Percentiles rank a stretch among this genome's conserved stretches.
These are phyloP conservation scores for Melanerpes formicivorus DNA, from an alignment of 2,113 vertebrate species.

Conservation along the genomic window DNA sequence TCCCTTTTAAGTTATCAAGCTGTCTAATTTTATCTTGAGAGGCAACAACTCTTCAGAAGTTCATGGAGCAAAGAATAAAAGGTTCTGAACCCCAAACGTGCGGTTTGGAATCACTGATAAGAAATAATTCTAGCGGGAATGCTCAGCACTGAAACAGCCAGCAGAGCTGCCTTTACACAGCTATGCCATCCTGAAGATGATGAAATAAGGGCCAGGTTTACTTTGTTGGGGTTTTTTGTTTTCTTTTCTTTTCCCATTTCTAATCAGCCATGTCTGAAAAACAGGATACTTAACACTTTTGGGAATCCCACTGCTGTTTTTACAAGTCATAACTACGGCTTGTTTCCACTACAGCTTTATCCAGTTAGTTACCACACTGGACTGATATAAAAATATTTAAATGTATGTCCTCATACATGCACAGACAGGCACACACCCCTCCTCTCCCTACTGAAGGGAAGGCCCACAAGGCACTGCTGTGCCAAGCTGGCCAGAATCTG, in stretches of 20 bases:
- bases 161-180: background rate
- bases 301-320: constrained; percentile 36
- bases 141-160: background rate
- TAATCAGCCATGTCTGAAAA: constrained; percentile 28
- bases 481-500: background rate
- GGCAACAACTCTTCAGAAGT: background rate
- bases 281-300: constrained; percentile 36
- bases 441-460: background rate
- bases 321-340: background rate
- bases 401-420: background rate
- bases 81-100: background rate
- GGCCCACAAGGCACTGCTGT: background rate
- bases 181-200: background rate
- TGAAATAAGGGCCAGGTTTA: background rate
- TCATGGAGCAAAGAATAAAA: background rate
- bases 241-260: background rate
- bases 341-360: constrained; percentile 4
- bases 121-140: background rate
- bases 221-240: no score
- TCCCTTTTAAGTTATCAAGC: background rate
- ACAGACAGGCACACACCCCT: accelerated
- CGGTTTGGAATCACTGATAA: constrained; percentile 13
- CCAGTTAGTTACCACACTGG: background rate
- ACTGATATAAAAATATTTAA: background rate
- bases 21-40: constrained; percentile 49